Evolutionary conservation across 2,113 vertebrate species (phyloP).

Genomic region (Thymallus thymallus): DNA sequence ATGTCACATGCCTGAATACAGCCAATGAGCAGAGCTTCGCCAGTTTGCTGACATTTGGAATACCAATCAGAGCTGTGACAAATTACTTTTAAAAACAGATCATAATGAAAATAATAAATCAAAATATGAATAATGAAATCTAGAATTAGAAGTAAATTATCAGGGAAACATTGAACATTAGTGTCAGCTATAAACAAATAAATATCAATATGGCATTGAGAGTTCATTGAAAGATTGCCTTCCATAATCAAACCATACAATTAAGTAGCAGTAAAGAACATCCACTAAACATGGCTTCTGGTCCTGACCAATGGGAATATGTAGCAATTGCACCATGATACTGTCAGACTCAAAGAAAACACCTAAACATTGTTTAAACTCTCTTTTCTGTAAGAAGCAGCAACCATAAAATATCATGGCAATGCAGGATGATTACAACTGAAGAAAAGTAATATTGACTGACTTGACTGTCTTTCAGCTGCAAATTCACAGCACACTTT

Average conservation of each 20-base stretch:
- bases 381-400: neutral
- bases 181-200: conserved; percentile 34
- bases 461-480: neutral
- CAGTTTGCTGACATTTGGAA: conserved; percentile 30
- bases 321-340: neutral
- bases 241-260: conserved; percentile 3
- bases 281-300: conserved; percentile 47
- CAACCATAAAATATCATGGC: neutral
- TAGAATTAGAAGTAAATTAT: neutral
- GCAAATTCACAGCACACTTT: neutral
- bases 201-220: conserved; percentile 39
- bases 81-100: neutral
- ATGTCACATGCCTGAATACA: conserved; percentile 24
- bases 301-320: conserved; percentile 13
- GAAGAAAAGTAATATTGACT: conserved; percentile 7
- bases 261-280: conserved; percentile 1
- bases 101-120: neutral
- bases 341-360: neutral
- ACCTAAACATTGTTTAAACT: neutral
- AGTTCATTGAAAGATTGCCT: neutral
- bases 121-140: neutral
- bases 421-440: conserved; percentile 10
- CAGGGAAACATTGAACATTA: neutral
- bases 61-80: neutral
- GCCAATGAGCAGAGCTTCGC: conserved; percentile 11